Base-by-base conservation (phyloP, 92 coral and sea anemone species). In the Metridium senile region DNA sequence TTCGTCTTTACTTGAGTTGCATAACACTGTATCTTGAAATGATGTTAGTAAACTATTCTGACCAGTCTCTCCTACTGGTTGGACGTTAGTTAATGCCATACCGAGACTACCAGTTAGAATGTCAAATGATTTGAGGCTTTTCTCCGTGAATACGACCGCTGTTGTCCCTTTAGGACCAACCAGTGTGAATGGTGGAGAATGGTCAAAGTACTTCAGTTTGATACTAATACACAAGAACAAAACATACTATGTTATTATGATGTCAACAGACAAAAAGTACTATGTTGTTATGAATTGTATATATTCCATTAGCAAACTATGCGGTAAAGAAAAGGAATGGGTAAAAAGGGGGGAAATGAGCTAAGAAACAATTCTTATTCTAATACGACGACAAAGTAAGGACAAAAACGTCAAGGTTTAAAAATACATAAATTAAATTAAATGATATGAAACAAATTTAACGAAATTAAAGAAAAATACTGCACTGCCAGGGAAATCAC, bases 1-100 rank as follows among this genome's bases (percentile, higher is more conserved):
- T 68, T 91, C 97, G 27, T 82, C 81, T 33, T 88, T 78, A n/a
- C 63, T 79, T 4, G 97, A 91, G 83, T 91, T 91, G 28, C 91
- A 91, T n/a, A 85, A 72, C 28, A 88, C 72, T 1, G 78, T 28
- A 58, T 71, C 70, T 30, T 63, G 66, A 74, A 72, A 82, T 34
- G 87, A 77, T 11, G 93, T 35, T 9, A 88, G 70, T 31, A 91
- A 47, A 32, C 85, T 78, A 64, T 89, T 88, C 51, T 91, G 97
- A 19, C 97, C 97, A 26, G 84, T 66, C 33, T 79, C 51, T 8
- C 97, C 97, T 18, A 88, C 91, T 1, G 97, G 97, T 7, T 74
- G 80, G 54, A 83, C 67, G 67, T 66, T 66, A 33, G 66, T 43
- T 32, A 85, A 72, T 9, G 35, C 33, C 33, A 81, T 79, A 20